Base-by-base conservation (phyloP, 2,113 vertebrate genomes). In the Daphoenositta chrysoptera region DNA sequence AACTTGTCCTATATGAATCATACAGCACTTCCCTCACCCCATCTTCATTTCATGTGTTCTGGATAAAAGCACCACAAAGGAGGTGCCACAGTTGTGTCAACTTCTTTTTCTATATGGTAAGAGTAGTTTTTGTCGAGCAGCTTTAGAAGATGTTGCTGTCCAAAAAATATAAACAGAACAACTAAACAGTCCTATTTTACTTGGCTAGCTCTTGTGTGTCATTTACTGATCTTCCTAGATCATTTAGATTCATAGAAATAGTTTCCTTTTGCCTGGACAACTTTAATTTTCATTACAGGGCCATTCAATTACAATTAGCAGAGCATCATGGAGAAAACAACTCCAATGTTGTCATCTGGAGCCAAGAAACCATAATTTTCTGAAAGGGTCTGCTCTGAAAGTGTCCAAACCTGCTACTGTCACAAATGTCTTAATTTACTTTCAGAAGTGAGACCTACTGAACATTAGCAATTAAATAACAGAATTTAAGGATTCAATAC, bases 151-250 rank as follows among this genome's bases (percentile, higher is more conserved):
- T 83, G 90, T 66, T 57, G 21, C 26, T 57, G 87, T 83, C 72
- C 83, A 91, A 95, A 90, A 63, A 83, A 64, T 23, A 95, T 42
- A 90, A 93, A 94, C 82, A 68, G 9, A 83, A 93, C 35, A 79
- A 87, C 80, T 64, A 18, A 42, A 84, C 3, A 65, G n/a, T 37
- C 48, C 56, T 75, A 7, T 44, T 73, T 89, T 39, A 44, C 40
- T 83, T 91, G 83, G 83, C 66, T 24, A 28, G 89, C 24, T 80
- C 81, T 33, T 33, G 13, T 10, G 13, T 31, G 35, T 63, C 50
- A 71, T n/a, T 53, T 37, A 56, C 45, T 75, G 31, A 71, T 63
- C 72, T 73, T 82, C 83, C 87, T n/a, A 51, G 39, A 53, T 37
- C 66, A 83, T 56, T 47, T 1, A 70, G 26, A 71, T 70, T 65